Evolutionary conservation across 2,797 vertebrate species (phyloP).

Genomic region (Limosa lapponica): DNA sequence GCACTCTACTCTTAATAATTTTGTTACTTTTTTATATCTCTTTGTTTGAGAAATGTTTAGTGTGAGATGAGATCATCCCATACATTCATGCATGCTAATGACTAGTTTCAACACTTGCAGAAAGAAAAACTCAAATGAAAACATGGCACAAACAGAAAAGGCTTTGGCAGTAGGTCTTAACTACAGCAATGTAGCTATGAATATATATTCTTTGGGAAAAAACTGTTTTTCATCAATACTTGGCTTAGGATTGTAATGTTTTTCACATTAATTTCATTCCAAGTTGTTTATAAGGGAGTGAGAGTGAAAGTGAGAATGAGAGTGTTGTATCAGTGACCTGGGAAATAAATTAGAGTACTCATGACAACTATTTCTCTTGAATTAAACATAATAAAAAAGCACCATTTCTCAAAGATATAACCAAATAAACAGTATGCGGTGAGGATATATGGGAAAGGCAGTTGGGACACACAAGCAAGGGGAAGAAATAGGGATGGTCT

Average conservation of each 20-base stretch:
- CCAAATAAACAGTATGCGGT: neutral
- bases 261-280: neutral
- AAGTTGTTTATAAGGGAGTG: neutral
- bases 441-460: neutral
- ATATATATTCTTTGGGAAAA: neutral
- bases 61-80: neutral
- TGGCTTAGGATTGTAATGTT: neutral
- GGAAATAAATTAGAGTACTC: neutral
- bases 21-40: neutral
- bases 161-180: neutral
- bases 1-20: neutral
- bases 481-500: neutral
- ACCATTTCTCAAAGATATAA: neutral
- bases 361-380: neutral
- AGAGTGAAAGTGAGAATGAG: neutral
- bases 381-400: neutral
- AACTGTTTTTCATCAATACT: neutral
- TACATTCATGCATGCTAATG: neutral
- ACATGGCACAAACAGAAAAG: neutral
- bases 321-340: neutral
- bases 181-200: neutral
- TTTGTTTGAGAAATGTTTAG: neutral
- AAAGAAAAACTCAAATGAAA: constrained; percentile 32
- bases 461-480: neutral
- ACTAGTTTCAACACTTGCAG: neutral